phyloP scores from a whole-genome alignment of 2,797 vertebrate species.

The Aratinga solstitialis region DNA sequence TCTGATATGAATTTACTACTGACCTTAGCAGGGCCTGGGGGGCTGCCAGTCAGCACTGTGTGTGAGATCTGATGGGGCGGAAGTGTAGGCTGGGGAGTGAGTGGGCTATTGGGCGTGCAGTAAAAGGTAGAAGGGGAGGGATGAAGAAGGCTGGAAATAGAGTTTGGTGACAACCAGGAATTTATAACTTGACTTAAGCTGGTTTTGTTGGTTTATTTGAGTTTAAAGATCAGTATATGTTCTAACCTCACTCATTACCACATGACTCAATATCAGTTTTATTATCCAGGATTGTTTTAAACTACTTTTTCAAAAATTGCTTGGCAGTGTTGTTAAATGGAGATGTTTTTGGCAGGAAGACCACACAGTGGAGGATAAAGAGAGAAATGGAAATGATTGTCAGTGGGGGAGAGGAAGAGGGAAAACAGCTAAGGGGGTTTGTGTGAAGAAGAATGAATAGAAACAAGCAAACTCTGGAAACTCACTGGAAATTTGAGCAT shows the following conservation, averaged over 20 bases:
- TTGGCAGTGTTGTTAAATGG: background rate
- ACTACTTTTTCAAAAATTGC: background rate
- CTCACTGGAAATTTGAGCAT: background rate
- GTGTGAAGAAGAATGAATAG: constrained; percentile 26
- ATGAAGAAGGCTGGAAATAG: background rate
- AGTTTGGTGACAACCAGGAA: background rate
- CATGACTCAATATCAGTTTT: background rate
- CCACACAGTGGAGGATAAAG: background rate
- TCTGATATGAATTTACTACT: background rate
- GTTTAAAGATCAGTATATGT: background rate
- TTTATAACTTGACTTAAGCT: background rate
- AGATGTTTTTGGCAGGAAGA: background rate
- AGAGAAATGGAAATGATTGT: constrained; percentile 1
- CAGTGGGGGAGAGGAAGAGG: constrained; percentile 7
- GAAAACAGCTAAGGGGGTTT: background rate
- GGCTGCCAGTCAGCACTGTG: background rate
- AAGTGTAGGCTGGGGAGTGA: background rate
- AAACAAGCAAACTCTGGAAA: background rate
- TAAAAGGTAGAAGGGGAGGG: background rate
- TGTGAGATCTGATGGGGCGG: background rate
- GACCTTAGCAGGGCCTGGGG: background rate
- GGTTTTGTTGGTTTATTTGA: background rate
- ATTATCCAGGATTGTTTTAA: background rate
- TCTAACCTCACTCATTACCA: background rate
- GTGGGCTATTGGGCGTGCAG: fast-evolving